These are phyloP conservation scores for Trididemnum miniatum DNA, from an alignment of 23 tunicate genomes.

Conservation along the genomic window DNA sequence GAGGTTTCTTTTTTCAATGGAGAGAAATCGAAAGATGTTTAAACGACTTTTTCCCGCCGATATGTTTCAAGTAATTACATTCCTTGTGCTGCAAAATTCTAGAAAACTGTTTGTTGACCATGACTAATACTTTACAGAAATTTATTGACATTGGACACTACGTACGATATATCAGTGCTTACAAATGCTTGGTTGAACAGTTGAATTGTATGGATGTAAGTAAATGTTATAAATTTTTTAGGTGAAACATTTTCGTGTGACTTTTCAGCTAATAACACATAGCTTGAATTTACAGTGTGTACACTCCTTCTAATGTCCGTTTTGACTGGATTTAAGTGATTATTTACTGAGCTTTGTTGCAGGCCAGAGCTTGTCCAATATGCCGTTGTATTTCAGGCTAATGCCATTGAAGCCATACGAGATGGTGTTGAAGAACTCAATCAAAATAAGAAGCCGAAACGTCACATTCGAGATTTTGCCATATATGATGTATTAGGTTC, in stretches of 20 bases:
- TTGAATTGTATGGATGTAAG: conserved; percentile 58
- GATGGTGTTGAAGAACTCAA: conserved; percentile 75
- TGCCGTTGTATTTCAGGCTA: neutral
- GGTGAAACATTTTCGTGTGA: too few relatives aligned
- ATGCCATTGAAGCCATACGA: conserved; percentile 36
- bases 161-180: conserved; percentile 51
- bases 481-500: conserved; percentile 73
- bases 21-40: conserved; percentile 81
- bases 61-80: conserved; percentile 77
- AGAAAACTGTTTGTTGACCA: neutral
- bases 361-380: too few relatives aligned
- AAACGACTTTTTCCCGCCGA: conserved; percentile 77
- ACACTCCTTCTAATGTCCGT: too few relatives aligned
- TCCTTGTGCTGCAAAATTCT: too few relatives aligned
- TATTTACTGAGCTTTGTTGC: too few relatives aligned
- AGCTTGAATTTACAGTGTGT: too few relatives aligned
- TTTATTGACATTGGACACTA: conserved; percentile 94
- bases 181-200: conserved; percentile 59
- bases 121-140: conserved; percentile 29
- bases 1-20: conserved; percentile 87
- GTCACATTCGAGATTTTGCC: conserved; percentile 65
- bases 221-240: too few relatives aligned
- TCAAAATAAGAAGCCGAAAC: conserved; percentile 71
- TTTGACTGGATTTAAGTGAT: too few relatives aligned
- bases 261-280: too few relatives aligned